These are phyloP conservation scores for Furcula furcula DNA, from an alignment of 2,888 invertebrate genomes.

Conservation along the genomic window DNA sequence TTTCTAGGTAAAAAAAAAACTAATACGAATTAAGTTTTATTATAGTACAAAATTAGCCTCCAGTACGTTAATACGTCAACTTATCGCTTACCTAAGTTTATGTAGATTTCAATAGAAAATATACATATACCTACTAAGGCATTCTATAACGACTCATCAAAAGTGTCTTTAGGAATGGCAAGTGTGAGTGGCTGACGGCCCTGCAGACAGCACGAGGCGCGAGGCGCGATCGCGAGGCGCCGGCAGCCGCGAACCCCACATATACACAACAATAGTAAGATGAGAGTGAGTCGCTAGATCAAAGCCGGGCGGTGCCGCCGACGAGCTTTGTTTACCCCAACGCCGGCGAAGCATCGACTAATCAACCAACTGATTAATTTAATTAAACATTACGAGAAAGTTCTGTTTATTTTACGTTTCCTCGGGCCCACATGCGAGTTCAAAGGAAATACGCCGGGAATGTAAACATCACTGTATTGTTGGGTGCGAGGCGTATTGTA, in stretches of 20 bases:
- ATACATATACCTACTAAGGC: no score
- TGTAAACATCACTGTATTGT: slow-evolving; percentile 71
- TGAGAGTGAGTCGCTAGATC: slow-evolving; percentile 61
- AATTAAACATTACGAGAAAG: slow-evolving; percentile 82
- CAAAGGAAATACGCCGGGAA: slow-evolving; percentile 73
- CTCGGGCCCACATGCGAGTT: slow-evolving; percentile 80
- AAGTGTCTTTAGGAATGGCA: no score
- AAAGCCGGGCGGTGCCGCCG: slow-evolving; percentile 60
- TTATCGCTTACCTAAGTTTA: no score
- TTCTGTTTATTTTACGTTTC: slow-evolving; percentile 79
- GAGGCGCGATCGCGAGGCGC: slow-evolving; percentile 33
- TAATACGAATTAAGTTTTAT: no score
- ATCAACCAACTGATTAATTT: slow-evolving; percentile 81
- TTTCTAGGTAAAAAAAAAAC: no score
- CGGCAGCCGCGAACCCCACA: slow-evolving; percentile 41
- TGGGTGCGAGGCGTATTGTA: slow-evolving; percentile 41
- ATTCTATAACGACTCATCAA: no score
- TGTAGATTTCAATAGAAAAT: no score
- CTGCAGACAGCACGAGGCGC: slow-evolving; percentile 16
- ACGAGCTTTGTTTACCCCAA: slow-evolving; percentile 71
- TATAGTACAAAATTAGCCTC: no score
- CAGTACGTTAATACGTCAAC: no score
- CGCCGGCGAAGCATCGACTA: slow-evolving; percentile 76
- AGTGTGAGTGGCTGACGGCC: slow-evolving; percentile 26
- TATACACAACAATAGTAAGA: slow-evolving; percentile 63